Base-by-base conservation (phyloP, 1,140 invertebrate species). In the Lineus longissimus region DNA sequence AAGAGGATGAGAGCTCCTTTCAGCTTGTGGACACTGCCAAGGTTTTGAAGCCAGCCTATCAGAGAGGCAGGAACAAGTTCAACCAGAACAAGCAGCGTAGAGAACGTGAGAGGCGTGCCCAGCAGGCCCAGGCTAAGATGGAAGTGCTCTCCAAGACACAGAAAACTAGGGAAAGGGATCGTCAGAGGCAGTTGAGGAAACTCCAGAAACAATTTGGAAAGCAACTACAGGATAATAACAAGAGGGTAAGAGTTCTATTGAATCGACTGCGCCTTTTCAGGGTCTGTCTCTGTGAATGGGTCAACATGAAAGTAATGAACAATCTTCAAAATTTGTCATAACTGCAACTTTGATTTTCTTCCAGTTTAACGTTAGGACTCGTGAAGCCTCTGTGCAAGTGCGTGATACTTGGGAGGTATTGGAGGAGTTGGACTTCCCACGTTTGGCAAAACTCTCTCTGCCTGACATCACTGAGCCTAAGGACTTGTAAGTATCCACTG, bases 391-490 rank as follows among this genome's bases (percentile, higher is more conserved):
- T 0, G 97, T 99, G 0, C 95, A 94, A 62, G 95, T 99, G 1
- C 86, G 91, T 57, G 91, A 95, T 2, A 94, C 95, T 65, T 99
- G 97, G 97, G 88, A 88, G 40, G 95, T 96, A 6, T 92, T 99
- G 74, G 95, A 99, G 71, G 97, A 99, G 80, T 97, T 99, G 92
- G 97, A 99, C 83, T 99, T 99, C 78, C 92, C 93, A 15, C 87
- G 95, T 15, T 85, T 99, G 15, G 87, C 89, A 7, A 99, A 99
- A 81, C 84, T 99, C 0, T 95, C 92, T 51, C 67, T 86, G 25
- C 84, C 85, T 4, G 74, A 86, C 71, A 89, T 97, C 57, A 92
- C 92, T 70, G 94, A 97, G 68, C 90, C 83, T 29, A 81, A 84
- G 70, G 87, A 89, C 77, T 75, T 89, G 89, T 90, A 84, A 84